Conservation (phyloP, 1,140 invertebrate genomes). For the Babylonia areolata region DNA sequence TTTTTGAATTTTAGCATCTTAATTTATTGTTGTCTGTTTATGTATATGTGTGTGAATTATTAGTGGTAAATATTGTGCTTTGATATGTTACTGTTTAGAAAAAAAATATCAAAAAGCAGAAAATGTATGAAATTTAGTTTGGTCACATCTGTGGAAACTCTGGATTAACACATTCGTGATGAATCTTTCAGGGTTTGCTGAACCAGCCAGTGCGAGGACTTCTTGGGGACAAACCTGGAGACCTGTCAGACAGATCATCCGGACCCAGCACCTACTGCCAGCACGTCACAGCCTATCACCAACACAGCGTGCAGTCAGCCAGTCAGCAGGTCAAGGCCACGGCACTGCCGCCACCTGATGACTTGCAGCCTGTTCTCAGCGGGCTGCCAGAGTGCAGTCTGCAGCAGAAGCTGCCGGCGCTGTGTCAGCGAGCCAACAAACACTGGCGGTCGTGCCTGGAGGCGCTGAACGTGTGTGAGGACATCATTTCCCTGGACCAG, state of each 20-base stretch:
- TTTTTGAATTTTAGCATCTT: neutral
- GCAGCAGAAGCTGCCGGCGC: slow-evolving; percentile 40
- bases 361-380: neutral
- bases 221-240: slow-evolving; percentile 54
- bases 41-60: too few species aligned
- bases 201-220: slow-evolving; percentile 77
- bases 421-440: slow-evolving; percentile 48
- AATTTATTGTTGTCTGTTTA: too few species aligned
- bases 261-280: slow-evolving; percentile 11
- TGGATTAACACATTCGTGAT: neutral
- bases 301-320: neutral
- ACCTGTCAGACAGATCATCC: slow-evolving; percentile 29
- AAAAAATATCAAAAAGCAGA: too few species aligned
- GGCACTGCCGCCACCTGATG: neutral
- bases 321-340: neutral
- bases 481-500: slow-evolving; percentile 78
- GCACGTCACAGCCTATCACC: neutral
- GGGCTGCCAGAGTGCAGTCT: slow-evolving; percentile 36
- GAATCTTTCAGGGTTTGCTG: slow-evolving; percentile 77
- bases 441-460: slow-evolving; percentile 55
- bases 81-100: too few species aligned
- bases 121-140: too few species aligned
- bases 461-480: slow-evolving; percentile 23
- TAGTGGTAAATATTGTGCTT: too few species aligned
- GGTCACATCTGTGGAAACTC: too few species aligned